A percentile compares a stretch with the other conserved stretches of the same genome.
Evolutionary conservation across 2,113 vertebrate genomes (phyloP).

Genomic region (human (Homo sapiens)): GRCh38 chr1:173604001-173604500

Average conservation of each 20-base stretch:
- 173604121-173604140: not conserved
- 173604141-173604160: conserved; percentile 23
- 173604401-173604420: not conserved
- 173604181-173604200: not conserved
- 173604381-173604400: not conserved
- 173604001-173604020: not conserved
- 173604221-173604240: not conserved
- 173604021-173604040: not conserved
- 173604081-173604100: not conserved
- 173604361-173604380: not conserved
- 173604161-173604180: not conserved
- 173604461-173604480: not conserved
- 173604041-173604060: not conserved
- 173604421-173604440: not conserved
- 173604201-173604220: not conserved
- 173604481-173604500: not conserved
- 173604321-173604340: not conserved
- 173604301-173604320: not conserved
- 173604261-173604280: not conserved
- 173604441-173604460: not conserved
- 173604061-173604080: not conserved
- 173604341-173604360: not conserved
- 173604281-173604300: not conserved
- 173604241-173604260: not conserved
- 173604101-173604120: not conserved